These are phyloP conservation scores for Neotoxoptera formosana DNA, from an alignment of 1,140 invertebrate species.

Conservation along the genomic window DNA sequence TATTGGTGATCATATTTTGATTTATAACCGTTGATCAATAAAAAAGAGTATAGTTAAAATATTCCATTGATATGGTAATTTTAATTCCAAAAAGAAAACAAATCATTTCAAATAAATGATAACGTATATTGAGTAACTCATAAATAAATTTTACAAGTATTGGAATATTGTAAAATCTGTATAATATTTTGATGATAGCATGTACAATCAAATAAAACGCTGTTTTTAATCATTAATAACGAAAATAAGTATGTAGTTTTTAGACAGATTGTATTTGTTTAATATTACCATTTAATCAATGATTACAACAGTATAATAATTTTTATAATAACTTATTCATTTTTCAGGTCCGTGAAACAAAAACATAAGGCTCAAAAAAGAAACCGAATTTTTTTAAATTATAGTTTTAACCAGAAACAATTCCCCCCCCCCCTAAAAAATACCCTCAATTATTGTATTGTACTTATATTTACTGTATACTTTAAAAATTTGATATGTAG, in stretches of 20 bases:
- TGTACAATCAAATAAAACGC: conserved; percentile 10
- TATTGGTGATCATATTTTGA: neutral
- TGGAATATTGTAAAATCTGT: neutral
- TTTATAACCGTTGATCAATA: neutral
- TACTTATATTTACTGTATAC: conserved; percentile 10
- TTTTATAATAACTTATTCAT: neutral
- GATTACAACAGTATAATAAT: neutral
- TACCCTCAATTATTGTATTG: conserved; percentile 23
- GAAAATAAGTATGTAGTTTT: neutral
- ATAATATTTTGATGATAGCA: neutral
- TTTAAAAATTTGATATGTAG: neutral
- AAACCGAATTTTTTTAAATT: conserved; percentile 47
- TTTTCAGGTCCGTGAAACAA: conserved; percentile 43
- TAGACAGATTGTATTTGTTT: neutral
- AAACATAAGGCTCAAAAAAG: conserved; percentile 17
- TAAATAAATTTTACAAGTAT: neutral
- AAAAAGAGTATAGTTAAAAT: neutral
- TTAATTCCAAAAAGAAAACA: neutral
- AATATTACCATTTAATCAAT: neutral
- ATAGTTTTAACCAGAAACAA: conserved; percentile 7
- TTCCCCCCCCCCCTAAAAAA: neutral
- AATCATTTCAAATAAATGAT: neutral
- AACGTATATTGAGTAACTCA: neutral
- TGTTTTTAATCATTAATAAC: neutral
- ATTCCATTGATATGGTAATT: neutral